Evolutionary conservation across 1,140 invertebrate species (phyloP).

Genomic region (Papilio aristodemus): DNA sequence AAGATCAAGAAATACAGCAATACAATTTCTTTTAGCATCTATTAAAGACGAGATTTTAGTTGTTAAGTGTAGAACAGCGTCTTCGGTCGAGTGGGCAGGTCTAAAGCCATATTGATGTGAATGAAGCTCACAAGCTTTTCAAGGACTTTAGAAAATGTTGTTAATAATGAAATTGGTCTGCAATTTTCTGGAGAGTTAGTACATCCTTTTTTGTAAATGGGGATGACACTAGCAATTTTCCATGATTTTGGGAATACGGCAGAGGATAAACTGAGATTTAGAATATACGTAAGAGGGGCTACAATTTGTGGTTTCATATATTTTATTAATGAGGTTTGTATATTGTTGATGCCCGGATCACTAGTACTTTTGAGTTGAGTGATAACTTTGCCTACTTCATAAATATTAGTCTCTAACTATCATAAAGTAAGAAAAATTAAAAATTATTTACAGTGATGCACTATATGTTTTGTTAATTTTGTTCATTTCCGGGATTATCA

Average conservation of each 20-base stretch:
- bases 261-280: not conserved
- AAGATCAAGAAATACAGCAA: not conserved
- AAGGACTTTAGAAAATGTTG: not conserved
- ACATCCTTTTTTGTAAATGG: conserved; percentile 9
- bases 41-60: too few relatives aligned
- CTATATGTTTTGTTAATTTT: not conserved
- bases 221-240: conserved; percentile 2
- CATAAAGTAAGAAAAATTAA: too few relatives aligned
- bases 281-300: not conserved
- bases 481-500: too few relatives aligned
- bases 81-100: not conserved
- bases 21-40: too few relatives aligned
- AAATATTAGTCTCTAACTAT: not conserved
- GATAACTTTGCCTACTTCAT: not conserved
- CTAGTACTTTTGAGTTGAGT: not conserved
- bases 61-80: too few relatives aligned
- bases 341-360: not conserved
- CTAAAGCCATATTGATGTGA: not conserved
- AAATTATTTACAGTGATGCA: too few relatives aligned
- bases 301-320: conserved; percentile 1
- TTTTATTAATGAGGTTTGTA: conserved; percentile 15
- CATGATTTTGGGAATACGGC: not conserved
- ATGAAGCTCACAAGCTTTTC: not conserved
- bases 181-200: conserved; percentile 5
- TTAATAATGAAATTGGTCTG: conserved; percentile 10